Conservation (phyloP, 2,888 invertebrate genomes). For the Flabesymbios commensalis region DNA sequence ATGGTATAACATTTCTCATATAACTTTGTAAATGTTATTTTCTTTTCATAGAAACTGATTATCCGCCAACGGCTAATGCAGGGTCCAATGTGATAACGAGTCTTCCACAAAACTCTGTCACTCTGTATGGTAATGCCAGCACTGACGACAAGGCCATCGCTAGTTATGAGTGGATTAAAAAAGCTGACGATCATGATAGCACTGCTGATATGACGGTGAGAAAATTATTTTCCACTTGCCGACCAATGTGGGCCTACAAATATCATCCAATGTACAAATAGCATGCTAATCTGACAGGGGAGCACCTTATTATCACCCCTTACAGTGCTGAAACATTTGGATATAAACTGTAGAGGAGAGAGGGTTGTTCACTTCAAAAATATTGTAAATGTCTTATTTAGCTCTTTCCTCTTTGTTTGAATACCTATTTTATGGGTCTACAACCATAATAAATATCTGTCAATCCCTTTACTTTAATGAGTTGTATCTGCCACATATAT, state of each 20-base stretch:
- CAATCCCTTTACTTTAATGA: not conserved
- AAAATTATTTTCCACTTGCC: no score
- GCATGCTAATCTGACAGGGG: not conserved
- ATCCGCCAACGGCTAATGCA: slow-evolving; percentile 94
- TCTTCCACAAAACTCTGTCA: slow-evolving; percentile 82
- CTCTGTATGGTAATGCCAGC: slow-evolving; percentile 85
- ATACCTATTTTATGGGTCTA: no score
- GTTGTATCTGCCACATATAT: not conserved
- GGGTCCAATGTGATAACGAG: slow-evolving; percentile 88
- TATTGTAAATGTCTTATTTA: not conserved
- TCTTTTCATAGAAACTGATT: slow-evolving; percentile 73
- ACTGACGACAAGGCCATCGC: slow-evolving; percentile 91
- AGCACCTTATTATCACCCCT: not conserved
- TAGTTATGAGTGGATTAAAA: slow-evolving; percentile 93
- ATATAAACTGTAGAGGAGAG: no score
- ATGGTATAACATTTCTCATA: no score
- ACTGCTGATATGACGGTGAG: slow-evolving; percentile 85
- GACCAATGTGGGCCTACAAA: no score
- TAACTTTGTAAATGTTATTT: no score
- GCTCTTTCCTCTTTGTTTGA: no score
- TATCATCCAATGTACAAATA: no score
- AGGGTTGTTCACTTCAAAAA: not conserved
- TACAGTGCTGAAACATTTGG: no score
- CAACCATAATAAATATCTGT: no score
- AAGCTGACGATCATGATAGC: slow-evolving; percentile 78